Evolutionary conservation across 2,113 vertebrate genomes (phyloP).

Genomic region (Galbula dea): DNA sequence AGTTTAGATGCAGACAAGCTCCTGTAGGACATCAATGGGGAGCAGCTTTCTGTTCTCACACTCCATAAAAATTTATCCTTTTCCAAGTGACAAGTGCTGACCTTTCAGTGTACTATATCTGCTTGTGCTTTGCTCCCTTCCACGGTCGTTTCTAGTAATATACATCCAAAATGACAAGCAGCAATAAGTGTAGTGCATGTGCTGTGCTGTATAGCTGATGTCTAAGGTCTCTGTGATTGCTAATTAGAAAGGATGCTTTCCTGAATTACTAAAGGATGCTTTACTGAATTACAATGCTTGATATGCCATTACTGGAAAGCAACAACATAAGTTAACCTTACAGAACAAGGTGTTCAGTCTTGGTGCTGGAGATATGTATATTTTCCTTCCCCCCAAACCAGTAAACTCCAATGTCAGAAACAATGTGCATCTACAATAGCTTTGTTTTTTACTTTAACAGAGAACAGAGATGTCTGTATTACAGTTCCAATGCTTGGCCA

Average conservation of each 20-base stretch:
- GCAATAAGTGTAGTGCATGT: not conserved
- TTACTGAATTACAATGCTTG: slow-evolving; percentile 40
- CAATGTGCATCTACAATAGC: not conserved
- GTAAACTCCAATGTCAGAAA: slow-evolving; percentile 28
- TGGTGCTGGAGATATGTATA: not conserved
- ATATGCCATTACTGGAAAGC: slow-evolving; percentile 11
- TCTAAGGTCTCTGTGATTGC: not conserved
- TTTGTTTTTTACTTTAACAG: slow-evolving; percentile 11
- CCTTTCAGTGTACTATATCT: not conserved
- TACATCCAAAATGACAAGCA: slow-evolving; percentile 34
- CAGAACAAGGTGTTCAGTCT: not conserved
- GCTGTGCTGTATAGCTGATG: not conserved
- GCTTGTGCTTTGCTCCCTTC: not conserved
- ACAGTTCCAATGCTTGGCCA: slow-evolving; percentile 80
- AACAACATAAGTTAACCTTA: slow-evolving; percentile 41
- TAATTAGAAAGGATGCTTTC: slow-evolving; percentile 48
- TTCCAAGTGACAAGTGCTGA: slow-evolving; percentile 26
- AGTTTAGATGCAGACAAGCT: slow-evolving; percentile 33
- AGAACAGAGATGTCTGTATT: slow-evolving; percentile 57
- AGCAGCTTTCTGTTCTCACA: not conserved
- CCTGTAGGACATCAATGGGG: not conserved
- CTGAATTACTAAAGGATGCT: no score
- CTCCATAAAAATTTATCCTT: slow-evolving; percentile 35
- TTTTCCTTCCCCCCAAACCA: not conserved
- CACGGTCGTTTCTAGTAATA: slow-evolving; percentile 8